Conservation (phyloP, 2,113 vertebrate genomes). For the Natator depressus region DNA sequence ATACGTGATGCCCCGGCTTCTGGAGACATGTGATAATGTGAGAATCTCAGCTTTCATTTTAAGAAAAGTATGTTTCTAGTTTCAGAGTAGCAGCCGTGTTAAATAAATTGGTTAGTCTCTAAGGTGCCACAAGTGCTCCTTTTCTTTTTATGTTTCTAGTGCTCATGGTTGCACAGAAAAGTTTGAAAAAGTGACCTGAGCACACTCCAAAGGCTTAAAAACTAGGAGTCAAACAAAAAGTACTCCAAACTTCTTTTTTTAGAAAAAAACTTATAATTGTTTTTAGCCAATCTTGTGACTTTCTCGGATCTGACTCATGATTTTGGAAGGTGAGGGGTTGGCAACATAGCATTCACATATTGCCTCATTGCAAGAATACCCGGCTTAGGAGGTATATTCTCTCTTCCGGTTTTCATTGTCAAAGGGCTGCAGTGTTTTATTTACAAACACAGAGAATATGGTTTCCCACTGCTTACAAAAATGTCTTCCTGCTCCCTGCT, state of each 20-base stretch:
- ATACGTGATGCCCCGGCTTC: not conserved
- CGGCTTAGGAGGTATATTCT: not conserved
- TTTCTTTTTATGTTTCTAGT: not conserved
- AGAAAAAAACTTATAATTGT: not conserved
- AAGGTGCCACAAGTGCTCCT: too few species aligned
- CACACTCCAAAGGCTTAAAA: not conserved
- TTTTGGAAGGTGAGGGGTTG: not conserved
- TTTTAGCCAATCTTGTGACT: not conserved
- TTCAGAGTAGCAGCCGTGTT: too few species aligned
- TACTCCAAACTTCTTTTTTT: not conserved
- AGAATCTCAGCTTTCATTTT: not conserved
- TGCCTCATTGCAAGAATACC: not conserved
- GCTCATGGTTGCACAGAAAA: not conserved
- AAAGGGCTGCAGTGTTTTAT: not conserved
- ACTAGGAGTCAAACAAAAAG: not conserved
- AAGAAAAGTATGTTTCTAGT: not conserved
- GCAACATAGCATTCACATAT: not conserved
- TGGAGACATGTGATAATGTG: not conserved
- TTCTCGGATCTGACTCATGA: not conserved
- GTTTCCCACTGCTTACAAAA: not conserved
- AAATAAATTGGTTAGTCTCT: too few species aligned
- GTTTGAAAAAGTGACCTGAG: not conserved
- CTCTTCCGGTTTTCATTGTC: not conserved
- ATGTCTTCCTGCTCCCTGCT: not conserved
- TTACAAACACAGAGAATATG: not conserved